Evolutionary conservation across 2,113 vertebrate genomes (phyloP).

Genomic region (Otis tarda): DNA sequence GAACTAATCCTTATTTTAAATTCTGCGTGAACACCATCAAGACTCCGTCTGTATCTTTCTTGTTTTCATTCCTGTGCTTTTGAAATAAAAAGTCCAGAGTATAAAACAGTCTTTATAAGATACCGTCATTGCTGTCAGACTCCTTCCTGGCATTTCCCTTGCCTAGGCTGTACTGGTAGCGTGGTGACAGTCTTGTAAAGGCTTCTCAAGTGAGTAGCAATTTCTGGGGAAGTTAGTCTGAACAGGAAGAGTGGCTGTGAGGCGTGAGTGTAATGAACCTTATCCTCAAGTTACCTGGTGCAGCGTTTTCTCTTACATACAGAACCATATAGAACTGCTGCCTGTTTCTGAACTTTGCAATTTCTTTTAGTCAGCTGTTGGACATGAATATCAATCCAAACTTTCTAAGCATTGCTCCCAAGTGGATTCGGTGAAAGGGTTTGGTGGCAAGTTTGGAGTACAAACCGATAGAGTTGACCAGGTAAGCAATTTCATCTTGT

Average conservation of each 20-base stretch:
- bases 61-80: not conserved
- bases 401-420: slow-evolving; percentile 95
- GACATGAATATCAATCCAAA: slow-evolving; percentile 92
- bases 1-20: not conserved
- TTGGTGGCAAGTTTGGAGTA: slow-evolving; percentile 94
- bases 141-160: not conserved
- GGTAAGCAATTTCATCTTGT: slow-evolving; percentile 69
- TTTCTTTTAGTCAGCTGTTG: slow-evolving; percentile 88
- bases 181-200: not conserved
- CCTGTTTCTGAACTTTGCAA: not conserved
- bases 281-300: not conserved
- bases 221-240: not conserved
- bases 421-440: slow-evolving; percentile 90
- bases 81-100: not conserved
- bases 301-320: not conserved
- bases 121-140: not conserved
- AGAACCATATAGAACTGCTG: not conserved
- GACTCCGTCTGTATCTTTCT: not conserved
- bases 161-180: not conserved
- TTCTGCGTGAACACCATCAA: not conserved
- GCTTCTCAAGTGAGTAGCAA: not conserved
- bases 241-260: not conserved
- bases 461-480: slow-evolving; percentile 92
- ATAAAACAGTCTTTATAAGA: not conserved
- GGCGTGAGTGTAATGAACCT: not conserved